Conservation (phyloP, 2,797 vertebrate species). For the Pseudochirops cupreus region DNA sequence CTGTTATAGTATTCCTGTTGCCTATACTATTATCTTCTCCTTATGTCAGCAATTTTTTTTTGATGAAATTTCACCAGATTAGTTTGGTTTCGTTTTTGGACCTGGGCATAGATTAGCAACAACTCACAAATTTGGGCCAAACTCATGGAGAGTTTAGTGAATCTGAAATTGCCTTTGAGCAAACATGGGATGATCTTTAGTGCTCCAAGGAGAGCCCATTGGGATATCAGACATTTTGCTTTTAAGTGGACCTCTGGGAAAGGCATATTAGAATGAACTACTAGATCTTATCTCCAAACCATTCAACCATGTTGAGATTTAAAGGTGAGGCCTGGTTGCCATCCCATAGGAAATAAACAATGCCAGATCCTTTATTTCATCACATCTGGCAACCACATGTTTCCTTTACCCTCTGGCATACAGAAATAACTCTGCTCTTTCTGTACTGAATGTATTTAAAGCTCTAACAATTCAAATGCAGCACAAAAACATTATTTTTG, state of each 20-base stretch:
- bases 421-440: slow-evolving; percentile 33
- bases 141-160: slow-evolving; percentile 77
- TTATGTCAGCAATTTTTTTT: slow-evolving; percentile 51
- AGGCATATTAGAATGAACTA: slow-evolving; percentile 46
- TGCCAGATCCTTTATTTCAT: neutral
- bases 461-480: neutral
- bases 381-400: slow-evolving; percentile 61
- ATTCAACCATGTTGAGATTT: slow-evolving; percentile 76
- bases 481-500: slow-evolving; percentile 33
- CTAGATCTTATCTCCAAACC: slow-evolving; percentile 68
- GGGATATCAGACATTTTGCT: slow-evolving; percentile 78
- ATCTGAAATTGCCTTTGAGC: slow-evolving; percentile 71
- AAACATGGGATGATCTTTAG: slow-evolving; percentile 70
- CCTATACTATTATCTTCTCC: neutral
- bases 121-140: slow-evolving; percentile 62
- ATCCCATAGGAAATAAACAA: slow-evolving; percentile 57
- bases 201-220: slow-evolving; percentile 65
- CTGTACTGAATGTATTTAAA: slow-evolving; percentile 30
- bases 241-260: slow-evolving; percentile 74
- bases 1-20: neutral
- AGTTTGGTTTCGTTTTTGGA: slow-evolving; percentile 67
- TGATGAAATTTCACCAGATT: slow-evolving; percentile 69
- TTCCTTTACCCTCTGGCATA: slow-evolving; percentile 42
- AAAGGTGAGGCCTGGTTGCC: slow-evolving; percentile 71
- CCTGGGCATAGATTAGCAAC: slow-evolving; percentile 52